Base-by-base conservation (phyloP, 2,113 vertebrate species). In the Rhegmatorhina hoffmannsi region DNA sequence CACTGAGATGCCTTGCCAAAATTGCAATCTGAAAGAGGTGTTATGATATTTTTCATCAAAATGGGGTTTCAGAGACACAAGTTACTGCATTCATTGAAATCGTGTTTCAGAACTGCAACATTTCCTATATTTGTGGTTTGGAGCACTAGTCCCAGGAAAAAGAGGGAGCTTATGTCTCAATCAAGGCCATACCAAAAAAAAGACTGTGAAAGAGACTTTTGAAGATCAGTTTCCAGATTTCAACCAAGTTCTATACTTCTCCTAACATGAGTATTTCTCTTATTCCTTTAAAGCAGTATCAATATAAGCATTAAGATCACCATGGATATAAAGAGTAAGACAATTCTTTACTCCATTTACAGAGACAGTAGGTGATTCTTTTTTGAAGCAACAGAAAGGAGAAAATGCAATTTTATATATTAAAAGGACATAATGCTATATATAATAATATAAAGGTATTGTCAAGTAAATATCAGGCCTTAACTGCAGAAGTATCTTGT, bases 381-480 rank as follows among this genome's bases (percentile, higher is more conserved):
- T 63, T 38, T 18, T 82, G 44, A 68, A 23, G 4, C 28, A 84
- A 78, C 5, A 58, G 25, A 93, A 76, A 78, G 10, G 19, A 78
- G 36, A 87, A 89, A 82, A 40, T 84, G 11, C 13, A 92, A 38
- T 31, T 59, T 31, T 60, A 3, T 53, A 19, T 62, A 66, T 92
- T 95, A 79, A 86, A 86, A 86, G 15, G 6, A 56, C 17, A 2
- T 33, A 94, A 89, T 43, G 6, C 18, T 77, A 23, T 56, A 84
- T 76, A 88, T 96, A 93, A 95, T 91, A 95, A 90, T 92, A 90
- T 26, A 83, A 73, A 74, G 23, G 18, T 75, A 91, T 69, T 80
- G 76, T 92, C 91, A 96, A 85, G 68, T 60, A 94, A 92, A 95
- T 66, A 80, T 94, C 89, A 90, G 53, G 36, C 38, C 67, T 20